Evolutionary conservation across 2,888 invertebrate genomes (phyloP).

Genomic region (Steinernema scapterisci): DNA sequence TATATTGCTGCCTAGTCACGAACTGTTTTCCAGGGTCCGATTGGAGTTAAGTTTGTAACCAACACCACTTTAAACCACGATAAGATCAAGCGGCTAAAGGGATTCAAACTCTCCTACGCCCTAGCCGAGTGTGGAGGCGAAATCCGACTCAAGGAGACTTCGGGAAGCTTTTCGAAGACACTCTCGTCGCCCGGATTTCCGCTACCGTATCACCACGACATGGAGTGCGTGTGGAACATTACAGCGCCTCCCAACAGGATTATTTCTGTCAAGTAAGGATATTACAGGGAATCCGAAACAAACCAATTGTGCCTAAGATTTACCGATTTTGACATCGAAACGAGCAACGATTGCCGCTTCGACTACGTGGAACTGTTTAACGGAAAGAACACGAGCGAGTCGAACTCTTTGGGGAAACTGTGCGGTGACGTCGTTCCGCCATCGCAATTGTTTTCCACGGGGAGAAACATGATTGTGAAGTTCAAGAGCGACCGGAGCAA

Average conservation of each 20-base stretch:
- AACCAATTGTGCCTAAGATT: too few species aligned
- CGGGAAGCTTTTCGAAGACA: conserved; percentile 20
- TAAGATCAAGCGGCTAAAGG: conserved; percentile 43
- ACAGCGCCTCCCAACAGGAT: conserved; percentile 52
- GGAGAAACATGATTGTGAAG: conserved; percentile 47
- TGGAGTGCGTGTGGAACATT: conserved; percentile 65
- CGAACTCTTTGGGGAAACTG: conserved; percentile 45
- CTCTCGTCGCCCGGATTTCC: conserved; percentile 61
- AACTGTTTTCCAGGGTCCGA: conserved; percentile 46
- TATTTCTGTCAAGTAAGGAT: conserved; percentile 54
- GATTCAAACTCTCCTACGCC: conserved; percentile 62
- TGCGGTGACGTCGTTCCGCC: conserved; percentile 55
- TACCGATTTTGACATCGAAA: conserved; percentile 53
- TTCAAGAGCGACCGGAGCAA: conserved; percentile 56
- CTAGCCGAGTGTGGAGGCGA: conserved; percentile 60
- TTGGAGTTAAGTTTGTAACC: conserved; percentile 55
- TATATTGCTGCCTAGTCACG: too few species aligned
- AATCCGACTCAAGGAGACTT: conserved; percentile 41
- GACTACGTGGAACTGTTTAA: conserved; percentile 60
- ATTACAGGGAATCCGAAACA: too few species aligned
- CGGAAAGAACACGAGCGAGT: conserved; percentile 41
- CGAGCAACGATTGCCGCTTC: conserved; percentile 46
- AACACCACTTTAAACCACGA: conserved; percentile 44
- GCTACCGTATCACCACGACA: conserved; percentile 57
- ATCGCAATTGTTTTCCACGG: conserved; percentile 43